Conservation (phyloP, 2,113 vertebrate species). For the Misgurnus mizolepis region DNA sequence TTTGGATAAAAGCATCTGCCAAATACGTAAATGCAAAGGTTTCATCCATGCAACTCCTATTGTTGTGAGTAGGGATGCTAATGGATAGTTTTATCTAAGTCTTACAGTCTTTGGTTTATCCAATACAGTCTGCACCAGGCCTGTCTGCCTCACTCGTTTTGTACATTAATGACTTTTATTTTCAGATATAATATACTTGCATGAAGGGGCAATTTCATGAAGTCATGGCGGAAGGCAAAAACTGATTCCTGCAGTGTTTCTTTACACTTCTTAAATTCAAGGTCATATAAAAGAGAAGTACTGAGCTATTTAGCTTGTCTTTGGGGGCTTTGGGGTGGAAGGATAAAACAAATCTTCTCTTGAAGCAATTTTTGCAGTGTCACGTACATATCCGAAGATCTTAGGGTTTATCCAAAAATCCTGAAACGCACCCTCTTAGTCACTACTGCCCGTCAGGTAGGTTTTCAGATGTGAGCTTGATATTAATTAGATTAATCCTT, state of each 20-base stretch:
- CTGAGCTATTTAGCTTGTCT: slow-evolving; percentile 7
- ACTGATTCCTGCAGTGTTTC: slow-evolving; percentile 1
- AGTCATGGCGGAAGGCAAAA: slow-evolving; percentile 2
- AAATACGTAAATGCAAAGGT: neutral
- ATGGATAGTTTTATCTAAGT: no score
- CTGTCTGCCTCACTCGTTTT: neutral
- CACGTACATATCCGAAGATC: neutral
- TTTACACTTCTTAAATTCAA: neutral
- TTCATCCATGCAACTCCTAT: no score
- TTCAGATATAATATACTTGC: slow-evolving; percentile 26
- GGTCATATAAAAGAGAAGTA: slow-evolving; percentile 13
- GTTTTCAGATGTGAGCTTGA: neutral
- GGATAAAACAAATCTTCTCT: slow-evolving; percentile 17
- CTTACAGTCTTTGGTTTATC: no score
- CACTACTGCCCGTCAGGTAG: slow-evolving; percentile 11
- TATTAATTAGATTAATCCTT: slow-evolving; percentile 17
- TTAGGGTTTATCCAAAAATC: slow-evolving; percentile 9
- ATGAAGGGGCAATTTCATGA: slow-evolving; percentile 29
- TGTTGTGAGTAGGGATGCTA: no score
- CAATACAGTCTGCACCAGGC: neutral
- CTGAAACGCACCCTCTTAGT: neutral
- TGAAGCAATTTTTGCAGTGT: neutral
- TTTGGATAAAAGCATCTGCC: no score
- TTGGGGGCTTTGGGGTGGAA: slow-evolving; percentile 12
- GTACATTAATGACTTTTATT: slow-evolving; percentile 17